phyloP scores from a whole-genome alignment of 2,797 vertebrate genomes.

The Sparidentex hasta region DNA sequence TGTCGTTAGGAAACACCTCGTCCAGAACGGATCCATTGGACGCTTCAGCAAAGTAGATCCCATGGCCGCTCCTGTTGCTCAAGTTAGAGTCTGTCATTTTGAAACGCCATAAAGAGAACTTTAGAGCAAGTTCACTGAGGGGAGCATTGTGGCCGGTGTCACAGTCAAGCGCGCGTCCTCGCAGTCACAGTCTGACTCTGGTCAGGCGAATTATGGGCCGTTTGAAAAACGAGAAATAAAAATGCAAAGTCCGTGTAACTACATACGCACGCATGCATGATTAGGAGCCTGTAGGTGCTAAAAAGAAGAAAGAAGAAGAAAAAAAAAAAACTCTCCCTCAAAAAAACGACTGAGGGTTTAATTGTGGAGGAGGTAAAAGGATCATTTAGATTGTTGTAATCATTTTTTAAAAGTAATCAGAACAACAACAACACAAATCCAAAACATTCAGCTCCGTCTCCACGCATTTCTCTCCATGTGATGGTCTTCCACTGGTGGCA shows the following conservation, averaged over 20 bases:
- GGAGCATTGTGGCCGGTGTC: constrained; percentile 36
- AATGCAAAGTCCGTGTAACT: neutral
- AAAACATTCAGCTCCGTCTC: constrained; percentile 29
- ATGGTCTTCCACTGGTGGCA: constrained; percentile 67
- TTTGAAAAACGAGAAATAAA: neutral
- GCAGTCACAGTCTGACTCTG: neutral
- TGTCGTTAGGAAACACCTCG: constrained; percentile 75
- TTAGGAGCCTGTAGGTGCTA: neutral
- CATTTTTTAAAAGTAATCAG: neutral
- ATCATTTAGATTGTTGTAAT: neutral
- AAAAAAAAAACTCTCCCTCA: neutral
- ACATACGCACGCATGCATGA: neutral
- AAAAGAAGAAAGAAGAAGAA: neutral
- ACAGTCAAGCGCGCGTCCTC: neutral
- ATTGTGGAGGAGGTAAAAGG: neutral
- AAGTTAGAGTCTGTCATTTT: constrained; percentile 92
- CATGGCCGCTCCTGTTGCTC: constrained; percentile 90
- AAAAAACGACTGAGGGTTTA: neutral
- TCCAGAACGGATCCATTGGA: constrained; percentile 75
- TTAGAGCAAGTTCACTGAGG: constrained; percentile 65
- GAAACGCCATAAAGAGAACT: constrained; percentile 86
- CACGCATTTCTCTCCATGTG: constrained; percentile 38
- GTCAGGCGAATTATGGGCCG: neutral
- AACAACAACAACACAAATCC: neutral
- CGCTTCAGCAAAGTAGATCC: constrained; percentile 82